These are phyloP conservation scores for Abrostola triplasia DNA, from an alignment of 2,888 invertebrate species.

Conservation along the genomic window DNA sequence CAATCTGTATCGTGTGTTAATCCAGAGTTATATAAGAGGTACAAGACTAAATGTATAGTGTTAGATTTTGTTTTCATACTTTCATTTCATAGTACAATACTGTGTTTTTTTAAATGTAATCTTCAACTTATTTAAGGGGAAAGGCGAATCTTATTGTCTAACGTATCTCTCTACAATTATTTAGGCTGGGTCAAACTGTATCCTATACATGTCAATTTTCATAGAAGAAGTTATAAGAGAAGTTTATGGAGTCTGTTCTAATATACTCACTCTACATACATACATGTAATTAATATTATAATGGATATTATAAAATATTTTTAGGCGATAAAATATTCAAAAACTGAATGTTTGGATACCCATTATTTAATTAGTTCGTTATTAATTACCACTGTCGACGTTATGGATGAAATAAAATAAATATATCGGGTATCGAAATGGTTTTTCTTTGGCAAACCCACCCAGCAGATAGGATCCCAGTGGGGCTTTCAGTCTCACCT, in stretches of 20 bases:
- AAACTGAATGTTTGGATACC: constrained; percentile 77
- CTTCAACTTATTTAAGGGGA: constrained; percentile 60
- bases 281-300: constrained; percentile 72
- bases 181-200: constrained; percentile 73
- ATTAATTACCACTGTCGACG: constrained; percentile 76
- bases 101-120: constrained; percentile 33
- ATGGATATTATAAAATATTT: constrained; percentile 63
- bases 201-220: constrained; percentile 58
- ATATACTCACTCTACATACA: constrained; percentile 81
- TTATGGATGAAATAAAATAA: constrained; percentile 78
- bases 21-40: constrained; percentile 66
- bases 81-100: constrained; percentile 33
- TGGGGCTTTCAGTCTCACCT: too few species aligned
- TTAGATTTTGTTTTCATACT: constrained; percentile 59
- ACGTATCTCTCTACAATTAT: constrained; percentile 48
- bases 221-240: constrained; percentile 62
- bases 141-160: constrained; percentile 60
- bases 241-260: constrained; percentile 59
- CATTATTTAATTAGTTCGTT: constrained; percentile 78
- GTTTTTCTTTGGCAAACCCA: constrained; percentile 54
- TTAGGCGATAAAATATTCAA: constrained; percentile 70
- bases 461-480: not conserved
- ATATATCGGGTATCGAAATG: constrained; percentile 75
- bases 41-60: constrained; percentile 75
- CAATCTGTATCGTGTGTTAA: constrained; percentile 6